Evolutionary conservation across 2,888 invertebrate species (phyloP).

Genomic region (Caenorhabditis sp.): DNA sequence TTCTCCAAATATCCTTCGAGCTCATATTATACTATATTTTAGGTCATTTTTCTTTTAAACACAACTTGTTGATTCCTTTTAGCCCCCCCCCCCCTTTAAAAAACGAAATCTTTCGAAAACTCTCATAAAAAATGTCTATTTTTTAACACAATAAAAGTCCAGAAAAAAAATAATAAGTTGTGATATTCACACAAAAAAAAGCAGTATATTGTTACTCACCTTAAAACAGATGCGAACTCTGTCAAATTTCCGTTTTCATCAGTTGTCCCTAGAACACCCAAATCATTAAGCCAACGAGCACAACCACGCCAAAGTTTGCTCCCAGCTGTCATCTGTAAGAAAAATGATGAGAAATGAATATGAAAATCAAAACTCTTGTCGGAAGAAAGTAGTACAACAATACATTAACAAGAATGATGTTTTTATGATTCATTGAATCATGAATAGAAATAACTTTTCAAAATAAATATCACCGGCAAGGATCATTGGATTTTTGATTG

Average conservation of each 20-base stretch:
- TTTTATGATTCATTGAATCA: background rate
- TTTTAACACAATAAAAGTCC: too few relatives aligned
- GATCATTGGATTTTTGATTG: constrained; percentile 1
- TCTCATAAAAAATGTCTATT: too few relatives aligned
- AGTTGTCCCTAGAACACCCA: constrained; percentile 37
- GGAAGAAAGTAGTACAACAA: constrained; percentile 4
- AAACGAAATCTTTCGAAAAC: too few relatives aligned
- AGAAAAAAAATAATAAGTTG: too few relatives aligned
- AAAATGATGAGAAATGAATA: background rate
- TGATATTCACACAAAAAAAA: too few relatives aligned
- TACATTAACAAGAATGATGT: background rate
- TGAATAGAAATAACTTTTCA: background rate
- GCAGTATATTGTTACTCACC: constrained; percentile 16
- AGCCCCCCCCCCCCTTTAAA: too few relatives aligned
- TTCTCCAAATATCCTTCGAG: too few relatives aligned
- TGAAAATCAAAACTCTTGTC: background rate
- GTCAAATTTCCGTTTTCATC: constrained; percentile 31
- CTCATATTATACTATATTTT: too few relatives aligned
- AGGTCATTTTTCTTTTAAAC: too few relatives aligned
- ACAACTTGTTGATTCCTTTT: too few relatives aligned
- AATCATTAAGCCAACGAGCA: constrained; percentile 51
- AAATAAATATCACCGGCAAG: background rate
- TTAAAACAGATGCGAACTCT: constrained; percentile 42
- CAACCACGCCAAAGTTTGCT: constrained; percentile 56
- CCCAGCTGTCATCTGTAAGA: constrained; percentile 36